These are phyloP conservation scores for Rhopalosiphum nymphaeae DNA, from an alignment of 2,888 invertebrate species.

Conservation along the genomic window DNA sequence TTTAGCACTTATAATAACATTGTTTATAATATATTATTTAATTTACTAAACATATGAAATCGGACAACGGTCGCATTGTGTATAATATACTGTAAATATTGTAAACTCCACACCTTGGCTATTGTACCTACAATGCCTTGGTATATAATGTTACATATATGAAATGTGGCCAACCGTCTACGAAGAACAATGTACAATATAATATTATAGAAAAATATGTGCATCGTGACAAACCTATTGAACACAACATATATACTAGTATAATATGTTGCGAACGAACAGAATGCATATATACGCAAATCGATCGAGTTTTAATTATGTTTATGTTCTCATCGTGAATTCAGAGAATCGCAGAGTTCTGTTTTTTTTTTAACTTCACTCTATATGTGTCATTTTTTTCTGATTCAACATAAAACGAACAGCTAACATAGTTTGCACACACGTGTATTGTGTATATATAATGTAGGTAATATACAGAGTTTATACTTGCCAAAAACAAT, in stretches of 20 bases:
- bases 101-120: not conserved
- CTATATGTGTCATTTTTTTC: conserved; percentile 6
- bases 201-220: not conserved
- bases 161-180: not conserved
- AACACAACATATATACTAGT: not conserved
- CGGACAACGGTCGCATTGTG: not conserved
- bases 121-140: not conserved
- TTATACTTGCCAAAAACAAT: conserved; percentile 38
- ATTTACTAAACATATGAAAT: not conserved
- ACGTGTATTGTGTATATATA: not conserved
- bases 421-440: not conserved
- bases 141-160: not conserved
- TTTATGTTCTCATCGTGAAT: not conserved
- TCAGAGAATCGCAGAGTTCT: not conserved
- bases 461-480: not conserved
- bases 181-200: not conserved
- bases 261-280: not conserved
- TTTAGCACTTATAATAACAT: not conserved
- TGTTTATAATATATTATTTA: not conserved
- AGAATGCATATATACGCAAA: not conserved
- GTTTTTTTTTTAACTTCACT: not conserved
- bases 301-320: not conserved
- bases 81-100: not conserved
- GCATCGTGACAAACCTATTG: not conserved
- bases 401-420: not conserved